Percentiles rank a stretch among this genome's conserved stretches.
These are phyloP conservation scores for Stigmatopora nigra DNA, from an alignment of 2,113 vertebrate genomes.

Conservation along the genomic window DNA sequence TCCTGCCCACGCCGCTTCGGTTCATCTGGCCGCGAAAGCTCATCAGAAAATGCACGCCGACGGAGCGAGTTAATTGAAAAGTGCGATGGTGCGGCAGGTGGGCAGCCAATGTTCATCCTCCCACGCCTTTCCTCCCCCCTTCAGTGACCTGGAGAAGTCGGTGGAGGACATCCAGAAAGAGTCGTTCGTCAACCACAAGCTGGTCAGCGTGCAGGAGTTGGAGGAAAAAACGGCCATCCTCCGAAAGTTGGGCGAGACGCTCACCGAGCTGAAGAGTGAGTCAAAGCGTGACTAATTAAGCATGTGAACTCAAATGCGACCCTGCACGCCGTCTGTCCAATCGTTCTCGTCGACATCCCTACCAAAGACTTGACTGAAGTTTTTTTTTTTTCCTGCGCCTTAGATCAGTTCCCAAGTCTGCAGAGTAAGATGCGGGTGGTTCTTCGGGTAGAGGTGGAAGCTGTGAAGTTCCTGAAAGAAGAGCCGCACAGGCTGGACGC, in stretches of 20 bases:
- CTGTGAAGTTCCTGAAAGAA: slow-evolving; percentile 97
- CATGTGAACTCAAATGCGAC: slow-evolving; percentile 35
- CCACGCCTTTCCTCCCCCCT: slow-evolving; percentile 39
- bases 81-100: slow-evolving; percentile 22
- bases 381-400: neutral
- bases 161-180: slow-evolving; percentile 96
- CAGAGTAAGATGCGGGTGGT: slow-evolving; percentile 99
- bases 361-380: neutral
- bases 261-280: slow-evolving; percentile 94
- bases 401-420: slow-evolving; percentile 94
- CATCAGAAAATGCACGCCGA: slow-evolving; percentile 15
- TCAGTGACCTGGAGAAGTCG: slow-evolving; percentile 90
- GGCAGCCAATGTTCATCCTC: slow-evolving; percentile 46
- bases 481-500: slow-evolving; percentile 92
- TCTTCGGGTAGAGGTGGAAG: slow-evolving; percentile 93
- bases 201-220: slow-evolving; percentile 85
- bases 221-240: slow-evolving; percentile 89
- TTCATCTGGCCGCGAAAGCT: neutral
- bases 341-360: slow-evolving; percentile 23
- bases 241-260: slow-evolving; percentile 88
- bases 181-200: slow-evolving; percentile 81
- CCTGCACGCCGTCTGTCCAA: slow-evolving; percentile 30
- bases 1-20: slow-evolving; percentile 4
- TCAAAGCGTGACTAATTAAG: slow-evolving; percentile 37
- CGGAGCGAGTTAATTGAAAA: slow-evolving; percentile 26